These are phyloP conservation scores for Poecilia wingei DNA, from an alignment of 2,797 vertebrate genomes.

Conservation along the genomic window DNA sequence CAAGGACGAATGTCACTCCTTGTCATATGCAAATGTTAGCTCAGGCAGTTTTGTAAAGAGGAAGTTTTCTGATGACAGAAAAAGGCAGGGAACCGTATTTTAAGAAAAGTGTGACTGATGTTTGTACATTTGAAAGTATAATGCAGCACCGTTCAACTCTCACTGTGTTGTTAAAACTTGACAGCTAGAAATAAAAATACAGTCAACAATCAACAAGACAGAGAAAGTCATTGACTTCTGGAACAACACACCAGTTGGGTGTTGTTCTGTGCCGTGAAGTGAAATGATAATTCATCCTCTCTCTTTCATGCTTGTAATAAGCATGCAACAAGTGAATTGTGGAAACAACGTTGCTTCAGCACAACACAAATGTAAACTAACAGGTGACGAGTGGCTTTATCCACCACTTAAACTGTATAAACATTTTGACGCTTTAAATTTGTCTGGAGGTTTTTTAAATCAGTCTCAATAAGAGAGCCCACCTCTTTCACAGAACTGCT, in stretches of 20 bases:
- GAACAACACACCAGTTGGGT: neutral
- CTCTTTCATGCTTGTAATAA: neutral
- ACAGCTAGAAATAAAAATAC: neutral
- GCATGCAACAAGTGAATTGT: neutral
- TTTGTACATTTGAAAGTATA: neutral
- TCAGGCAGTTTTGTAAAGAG: neutral
- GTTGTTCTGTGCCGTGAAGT: neutral
- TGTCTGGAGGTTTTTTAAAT: neutral
- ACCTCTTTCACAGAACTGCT: neutral
- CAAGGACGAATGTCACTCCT: neutral
- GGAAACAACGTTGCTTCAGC: neutral
- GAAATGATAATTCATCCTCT: neutral
- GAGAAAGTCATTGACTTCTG: neutral
- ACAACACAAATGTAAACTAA: neutral
- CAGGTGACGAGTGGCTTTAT: neutral
- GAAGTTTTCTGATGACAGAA: neutral
- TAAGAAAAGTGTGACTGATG: neutral
- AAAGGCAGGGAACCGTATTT: neutral
- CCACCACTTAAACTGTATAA: neutral
- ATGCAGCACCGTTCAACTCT: neutral
- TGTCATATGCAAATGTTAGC: neutral
- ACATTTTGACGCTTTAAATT: neutral
- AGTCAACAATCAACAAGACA: neutral
- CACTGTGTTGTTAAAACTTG: neutral
- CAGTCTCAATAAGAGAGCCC: neutral